phyloP scores from a whole-genome alignment of 2,113 vertebrate genomes.

The Gallinago jamesoni region DNA sequence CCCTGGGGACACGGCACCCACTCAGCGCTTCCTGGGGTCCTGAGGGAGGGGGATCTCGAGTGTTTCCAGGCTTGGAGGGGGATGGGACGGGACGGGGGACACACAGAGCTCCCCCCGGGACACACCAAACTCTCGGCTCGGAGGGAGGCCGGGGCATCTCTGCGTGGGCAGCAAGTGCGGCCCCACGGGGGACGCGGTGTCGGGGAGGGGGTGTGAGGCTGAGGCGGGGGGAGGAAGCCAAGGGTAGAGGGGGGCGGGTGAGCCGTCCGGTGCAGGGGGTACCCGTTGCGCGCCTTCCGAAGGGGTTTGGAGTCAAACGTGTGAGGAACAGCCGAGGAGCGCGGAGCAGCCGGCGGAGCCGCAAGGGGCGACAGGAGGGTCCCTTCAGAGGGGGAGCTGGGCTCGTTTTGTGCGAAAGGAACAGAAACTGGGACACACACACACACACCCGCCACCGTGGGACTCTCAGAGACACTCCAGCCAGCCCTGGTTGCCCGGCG shows the following conservation, averaged over 20 bases:
- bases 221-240: not conserved
- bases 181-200: not conserved
- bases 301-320: no score
- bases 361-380: rapidly evolving
- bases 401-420: not conserved
- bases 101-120: not conserved
- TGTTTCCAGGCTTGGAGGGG: not conserved
- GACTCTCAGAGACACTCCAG: not conserved
- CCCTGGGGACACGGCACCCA: not conserved
- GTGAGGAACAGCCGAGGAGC: not conserved
- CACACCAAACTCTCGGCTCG: not conserved
- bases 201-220: not conserved
- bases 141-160: not conserved
- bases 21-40: not conserved
- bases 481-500: not conserved
- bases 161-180: not conserved
- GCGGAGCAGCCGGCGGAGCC: not conserved
- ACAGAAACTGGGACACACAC: not conserved
- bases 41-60: rapidly evolving
- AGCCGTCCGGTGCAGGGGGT: no score
- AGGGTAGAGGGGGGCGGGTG: not conserved
- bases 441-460: not conserved
- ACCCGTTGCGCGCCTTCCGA: not conserved
- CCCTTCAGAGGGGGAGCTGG: rapidly evolving
- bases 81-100: no score